These are phyloP conservation scores for Otus sunia DNA, from an alignment of 2,113 vertebrate species.

Conservation along the genomic window DNA sequence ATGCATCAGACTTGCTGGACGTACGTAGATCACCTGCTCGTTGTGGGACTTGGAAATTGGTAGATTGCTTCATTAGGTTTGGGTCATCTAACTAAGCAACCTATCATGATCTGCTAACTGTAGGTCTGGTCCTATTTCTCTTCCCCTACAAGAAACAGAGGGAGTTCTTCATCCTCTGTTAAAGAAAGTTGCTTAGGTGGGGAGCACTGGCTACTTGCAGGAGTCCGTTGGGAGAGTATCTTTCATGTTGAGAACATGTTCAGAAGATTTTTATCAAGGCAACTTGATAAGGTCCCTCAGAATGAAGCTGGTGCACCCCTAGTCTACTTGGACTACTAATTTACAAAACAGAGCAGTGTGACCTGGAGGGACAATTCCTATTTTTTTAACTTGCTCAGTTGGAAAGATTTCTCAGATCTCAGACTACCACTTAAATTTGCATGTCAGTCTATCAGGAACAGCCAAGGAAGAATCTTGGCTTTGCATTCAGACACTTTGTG, in stretches of 20 bases:
- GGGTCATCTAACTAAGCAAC: background rate
- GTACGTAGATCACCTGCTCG: background rate
- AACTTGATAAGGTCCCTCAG: background rate
- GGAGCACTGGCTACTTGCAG: accelerated
- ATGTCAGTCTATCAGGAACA: background rate
- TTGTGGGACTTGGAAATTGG: background rate
- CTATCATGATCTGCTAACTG: background rate
- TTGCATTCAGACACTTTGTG: background rate
- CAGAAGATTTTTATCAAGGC: background rate
- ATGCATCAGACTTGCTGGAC: background rate
- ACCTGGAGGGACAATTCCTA: background rate
- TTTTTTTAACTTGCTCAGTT: background rate
- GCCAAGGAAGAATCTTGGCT: background rate
- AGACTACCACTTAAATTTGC: background rate
- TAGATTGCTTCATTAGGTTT: background rate
- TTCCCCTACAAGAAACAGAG: background rate
- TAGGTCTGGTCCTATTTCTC: background rate
- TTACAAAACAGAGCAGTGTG: background rate
- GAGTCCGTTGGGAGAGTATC: background rate
- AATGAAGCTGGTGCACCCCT: background rate
- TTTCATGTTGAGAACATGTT: background rate
- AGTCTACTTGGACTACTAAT: background rate
- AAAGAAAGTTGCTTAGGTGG: background rate
- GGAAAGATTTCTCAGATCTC: background rate
- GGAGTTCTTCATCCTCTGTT: background rate